phyloP scores from a whole-genome alignment of 2,797 vertebrate species.

The Brotula barbata region DNA sequence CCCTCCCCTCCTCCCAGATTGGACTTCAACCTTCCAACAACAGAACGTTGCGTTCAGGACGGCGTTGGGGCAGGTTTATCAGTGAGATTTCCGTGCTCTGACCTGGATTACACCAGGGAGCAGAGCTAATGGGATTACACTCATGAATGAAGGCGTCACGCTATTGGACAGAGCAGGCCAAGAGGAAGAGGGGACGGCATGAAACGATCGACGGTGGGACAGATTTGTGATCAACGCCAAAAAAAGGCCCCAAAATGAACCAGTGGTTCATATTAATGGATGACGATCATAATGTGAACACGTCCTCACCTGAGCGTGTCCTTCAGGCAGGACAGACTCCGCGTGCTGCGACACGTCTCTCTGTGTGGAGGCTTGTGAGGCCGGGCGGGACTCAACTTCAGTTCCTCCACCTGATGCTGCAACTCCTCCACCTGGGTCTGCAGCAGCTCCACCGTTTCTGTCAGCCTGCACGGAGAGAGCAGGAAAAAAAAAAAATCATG shows the following conservation, averaged over 20 bases:
- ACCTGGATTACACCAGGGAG: conserved; percentile 34
- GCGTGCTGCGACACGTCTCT: conserved; percentile 71
- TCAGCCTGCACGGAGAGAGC: conserved; percentile 76
- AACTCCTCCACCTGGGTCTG: conserved; percentile 91
- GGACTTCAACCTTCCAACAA: conserved; percentile 50
- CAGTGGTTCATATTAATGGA: too few relatives aligned
- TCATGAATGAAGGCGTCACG: background rate
- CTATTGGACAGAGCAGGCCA: background rate
- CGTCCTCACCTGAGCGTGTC: conserved; percentile 86
- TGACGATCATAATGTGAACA: background rate
- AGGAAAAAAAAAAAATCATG: too few relatives aligned
- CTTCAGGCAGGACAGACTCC: conserved; percentile 83
- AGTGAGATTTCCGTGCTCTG: conserved; percentile 13
- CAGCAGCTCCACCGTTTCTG: conserved; percentile 87
- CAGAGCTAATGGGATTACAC: conserved; percentile 41
- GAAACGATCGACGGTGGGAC: too few relatives aligned
- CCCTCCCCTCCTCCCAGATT: too few relatives aligned
- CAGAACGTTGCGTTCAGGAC: conserved; percentile 5
- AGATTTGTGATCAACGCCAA: too few relatives aligned
- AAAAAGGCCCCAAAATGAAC: too few relatives aligned
- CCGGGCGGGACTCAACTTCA: conserved; percentile 76
- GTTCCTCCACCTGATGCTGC: conserved; percentile 85
- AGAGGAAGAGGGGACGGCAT: conserved; percentile 19
- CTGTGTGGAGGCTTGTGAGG: conserved; percentile 52
- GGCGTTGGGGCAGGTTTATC: conserved; percentile 13